Conservation (phyloP, 2,797 vertebrate species). For the Echiichthys vipera region DNA sequence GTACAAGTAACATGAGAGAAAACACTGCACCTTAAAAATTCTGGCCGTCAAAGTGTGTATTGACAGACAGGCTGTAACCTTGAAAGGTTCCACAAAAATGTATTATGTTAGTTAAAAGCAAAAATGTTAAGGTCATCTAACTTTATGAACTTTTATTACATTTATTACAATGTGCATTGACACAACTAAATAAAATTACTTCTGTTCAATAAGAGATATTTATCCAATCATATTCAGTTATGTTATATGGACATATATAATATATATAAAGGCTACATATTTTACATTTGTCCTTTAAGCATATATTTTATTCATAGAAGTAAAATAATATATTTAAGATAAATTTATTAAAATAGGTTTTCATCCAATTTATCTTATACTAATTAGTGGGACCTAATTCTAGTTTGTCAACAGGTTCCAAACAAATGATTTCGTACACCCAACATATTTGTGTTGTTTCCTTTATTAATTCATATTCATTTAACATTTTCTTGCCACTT, state of each 20-base stretch:
- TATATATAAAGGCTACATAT: neutral
- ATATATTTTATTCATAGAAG: neutral
- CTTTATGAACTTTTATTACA: neutral
- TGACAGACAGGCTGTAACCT: no score
- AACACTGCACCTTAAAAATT: no score
- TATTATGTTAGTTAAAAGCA: no score
- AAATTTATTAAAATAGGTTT: neutral
- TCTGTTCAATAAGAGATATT: no score
- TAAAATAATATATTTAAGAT: neutral
- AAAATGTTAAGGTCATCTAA: no score
- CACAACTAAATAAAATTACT: neutral
- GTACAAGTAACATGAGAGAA: no score
- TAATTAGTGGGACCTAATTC: slow-evolving; percentile 18
- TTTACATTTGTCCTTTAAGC: neutral
- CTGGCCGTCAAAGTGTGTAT: no score
- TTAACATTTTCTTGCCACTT: neutral
- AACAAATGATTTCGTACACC: slow-evolving; percentile 12
- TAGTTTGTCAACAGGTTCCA: slow-evolving; percentile 31
- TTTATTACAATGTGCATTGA: neutral
- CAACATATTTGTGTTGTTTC: slow-evolving; percentile 9
- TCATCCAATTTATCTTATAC: neutral
- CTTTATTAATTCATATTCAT: neutral
- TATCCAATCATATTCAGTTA: no score
- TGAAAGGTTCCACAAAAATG: no score
- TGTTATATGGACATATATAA: neutral